Percentiles rank a stretch among this genome's conserved stretches.
phyloP scores from a whole-genome alignment of 2,888 invertebrate species.

The Sesia apiformis region DNA sequence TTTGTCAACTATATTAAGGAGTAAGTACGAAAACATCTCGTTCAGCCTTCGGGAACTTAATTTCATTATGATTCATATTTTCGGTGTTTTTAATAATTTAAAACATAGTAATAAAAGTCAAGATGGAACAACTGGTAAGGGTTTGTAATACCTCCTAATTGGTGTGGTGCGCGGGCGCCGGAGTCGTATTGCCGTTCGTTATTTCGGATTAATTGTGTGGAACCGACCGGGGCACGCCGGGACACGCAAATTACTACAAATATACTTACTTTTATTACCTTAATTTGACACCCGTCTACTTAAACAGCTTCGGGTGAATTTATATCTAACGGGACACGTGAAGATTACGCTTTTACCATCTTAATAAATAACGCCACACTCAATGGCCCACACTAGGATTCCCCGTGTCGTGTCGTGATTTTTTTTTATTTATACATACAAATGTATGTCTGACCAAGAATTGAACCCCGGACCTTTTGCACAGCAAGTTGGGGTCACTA shows the following conservation, averaged over 20 bases:
- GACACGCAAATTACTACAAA: slow-evolving; percentile 25
- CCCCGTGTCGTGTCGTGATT: too few species aligned
- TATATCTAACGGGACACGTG: neutral
- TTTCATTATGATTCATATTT: neutral
- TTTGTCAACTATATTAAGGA: too few species aligned
- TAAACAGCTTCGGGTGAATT: neutral
- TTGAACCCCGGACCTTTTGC: too few species aligned
- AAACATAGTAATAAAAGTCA: slow-evolving; percentile 13
- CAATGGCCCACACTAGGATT: too few species aligned
- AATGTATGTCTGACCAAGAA: too few species aligned
- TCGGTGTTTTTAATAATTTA: neutral
- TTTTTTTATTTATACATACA: too few species aligned
- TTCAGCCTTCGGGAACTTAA: too few species aligned
- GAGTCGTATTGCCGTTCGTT: slow-evolving; percentile 64
- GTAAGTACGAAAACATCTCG: too few species aligned
- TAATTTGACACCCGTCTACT: neutral
- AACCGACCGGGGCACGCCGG: slow-evolving; percentile 61
- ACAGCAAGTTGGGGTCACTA: too few species aligned
- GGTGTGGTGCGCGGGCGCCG: slow-evolving; percentile 42
- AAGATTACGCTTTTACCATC: too few species aligned
- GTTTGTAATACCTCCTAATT: slow-evolving; percentile 40
- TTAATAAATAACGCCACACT: too few species aligned
- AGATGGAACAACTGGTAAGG: slow-evolving; percentile 22
- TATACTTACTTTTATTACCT: neutral
- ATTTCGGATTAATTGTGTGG: slow-evolving; percentile 67